Evolutionary conservation across 1,140 invertebrate genomes (phyloP).

Genomic region (Hylaeus volcanicus): DNA sequence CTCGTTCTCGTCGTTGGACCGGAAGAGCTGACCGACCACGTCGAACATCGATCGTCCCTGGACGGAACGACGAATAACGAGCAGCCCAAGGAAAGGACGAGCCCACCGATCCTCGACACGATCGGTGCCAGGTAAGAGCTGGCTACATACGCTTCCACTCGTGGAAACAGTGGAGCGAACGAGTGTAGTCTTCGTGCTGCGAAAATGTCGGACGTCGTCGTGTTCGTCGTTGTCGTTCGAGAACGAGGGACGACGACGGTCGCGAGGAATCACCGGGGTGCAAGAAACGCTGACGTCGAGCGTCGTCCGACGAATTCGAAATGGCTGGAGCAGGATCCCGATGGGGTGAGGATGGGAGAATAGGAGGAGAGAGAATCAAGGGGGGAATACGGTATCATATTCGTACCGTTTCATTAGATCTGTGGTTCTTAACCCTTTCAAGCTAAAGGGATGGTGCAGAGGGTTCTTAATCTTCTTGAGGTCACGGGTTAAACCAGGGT

Average conservation of each 20-base stretch:
- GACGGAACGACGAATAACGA: constrained; percentile 30
- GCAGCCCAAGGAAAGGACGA: neutral
- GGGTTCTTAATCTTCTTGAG: no score
- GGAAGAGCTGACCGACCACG: constrained; percentile 32
- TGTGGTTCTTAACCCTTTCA: no score
- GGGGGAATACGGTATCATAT: constrained; percentile 29
- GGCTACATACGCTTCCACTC: constrained; percentile 1
- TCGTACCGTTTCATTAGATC: constrained; percentile 26
- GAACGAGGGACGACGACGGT: constrained; percentile 51
- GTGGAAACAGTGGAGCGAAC: constrained; percentile 30
- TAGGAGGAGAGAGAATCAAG: neutral
- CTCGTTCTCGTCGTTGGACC: constrained; percentile 48
- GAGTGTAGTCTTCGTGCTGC: constrained; percentile 46
- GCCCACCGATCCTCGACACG: constrained; percentile 27
- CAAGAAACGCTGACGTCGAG: constrained; percentile 62
- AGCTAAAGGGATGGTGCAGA: no score
- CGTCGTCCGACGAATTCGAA: constrained; percentile 51
- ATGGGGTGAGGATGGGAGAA: neutral
- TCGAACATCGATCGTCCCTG: constrained; percentile 34
- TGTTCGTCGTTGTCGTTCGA: constrained; percentile 35
- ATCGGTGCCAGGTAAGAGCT: constrained; percentile 17
- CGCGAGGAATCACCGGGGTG: constrained; percentile 56
- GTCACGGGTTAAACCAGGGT: no score
- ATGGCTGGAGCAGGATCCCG: constrained; percentile 7
- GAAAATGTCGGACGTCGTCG: constrained; percentile 19